phyloP scores from a whole-genome alignment of 2,113 vertebrate genomes.

The Neolamprologus sp. region DNA sequence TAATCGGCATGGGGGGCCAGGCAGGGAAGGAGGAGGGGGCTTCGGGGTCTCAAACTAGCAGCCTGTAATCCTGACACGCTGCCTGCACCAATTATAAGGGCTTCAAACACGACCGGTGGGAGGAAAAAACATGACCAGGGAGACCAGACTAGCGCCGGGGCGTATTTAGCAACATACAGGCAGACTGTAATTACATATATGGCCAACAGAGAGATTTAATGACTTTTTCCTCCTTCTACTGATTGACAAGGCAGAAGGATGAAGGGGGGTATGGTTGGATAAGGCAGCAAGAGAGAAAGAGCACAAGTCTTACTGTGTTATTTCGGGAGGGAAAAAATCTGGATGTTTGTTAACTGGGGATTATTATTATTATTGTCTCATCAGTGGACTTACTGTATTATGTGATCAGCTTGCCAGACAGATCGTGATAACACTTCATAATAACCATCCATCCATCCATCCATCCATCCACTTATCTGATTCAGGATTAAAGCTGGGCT shows the following conservation, averaged over 20 bases:
- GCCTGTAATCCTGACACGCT: constrained; percentile 78
- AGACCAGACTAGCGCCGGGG: constrained; percentile 69
- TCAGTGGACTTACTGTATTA: not conserved
- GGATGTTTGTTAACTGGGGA: not conserved
- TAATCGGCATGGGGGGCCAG: not conserved
- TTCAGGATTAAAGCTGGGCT: not conserved
- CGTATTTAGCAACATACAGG: constrained; percentile 78
- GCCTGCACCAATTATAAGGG: constrained; percentile 75
- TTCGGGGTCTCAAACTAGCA: constrained; percentile 68
- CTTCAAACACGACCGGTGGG: constrained; percentile 75
- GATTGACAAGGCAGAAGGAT: constrained; percentile 72
- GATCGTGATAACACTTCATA: not conserved
- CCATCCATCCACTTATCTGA: not conserved
- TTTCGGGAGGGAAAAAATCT: not conserved
- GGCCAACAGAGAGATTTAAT: constrained; percentile 77
- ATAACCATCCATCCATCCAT: not conserved
- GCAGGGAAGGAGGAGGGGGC: constrained; percentile 33
- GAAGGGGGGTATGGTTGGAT: not conserved
- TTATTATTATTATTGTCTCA: not conserved
- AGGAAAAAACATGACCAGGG: constrained; percentile 78
- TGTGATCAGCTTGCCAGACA: not conserved
- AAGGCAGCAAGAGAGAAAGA: not conserved
- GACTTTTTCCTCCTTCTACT: constrained; percentile 68
- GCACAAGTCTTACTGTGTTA: not conserved
- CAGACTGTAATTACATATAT: constrained; percentile 80